These are phyloP conservation scores for Etheostoma nigrum DNA, from an alignment of 2,797 vertebrate species.

Conservation along the genomic window DNA sequence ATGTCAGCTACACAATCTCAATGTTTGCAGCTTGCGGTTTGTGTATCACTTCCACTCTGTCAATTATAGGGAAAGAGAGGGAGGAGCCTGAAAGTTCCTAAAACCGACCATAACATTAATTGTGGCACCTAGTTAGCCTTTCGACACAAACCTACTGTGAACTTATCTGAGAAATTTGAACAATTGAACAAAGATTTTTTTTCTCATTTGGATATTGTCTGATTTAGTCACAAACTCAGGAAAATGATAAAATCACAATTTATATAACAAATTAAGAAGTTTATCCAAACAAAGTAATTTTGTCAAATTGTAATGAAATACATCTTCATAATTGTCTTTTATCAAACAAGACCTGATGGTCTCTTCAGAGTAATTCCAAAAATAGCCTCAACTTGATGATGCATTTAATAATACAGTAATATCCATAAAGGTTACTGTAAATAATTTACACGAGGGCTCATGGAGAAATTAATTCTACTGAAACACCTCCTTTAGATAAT, in stretches of 20 bases:
- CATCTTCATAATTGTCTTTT: not conserved
- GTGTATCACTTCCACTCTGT: not conserved
- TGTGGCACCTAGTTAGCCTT: not conserved
- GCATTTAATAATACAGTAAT: constrained; percentile 37
- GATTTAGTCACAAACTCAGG: not conserved
- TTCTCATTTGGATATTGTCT: not conserved
- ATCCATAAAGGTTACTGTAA: constrained; percentile 21
- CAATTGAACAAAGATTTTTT: not conserved
- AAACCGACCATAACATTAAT: not conserved
- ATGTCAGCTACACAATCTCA: not conserved
- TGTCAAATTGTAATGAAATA: not conserved
- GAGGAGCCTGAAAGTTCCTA: not conserved
- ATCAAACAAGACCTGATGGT: not conserved
- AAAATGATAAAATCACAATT: not conserved
- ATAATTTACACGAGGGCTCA: constrained; percentile 29
- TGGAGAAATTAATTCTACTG: constrained; percentile 15
- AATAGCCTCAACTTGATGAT: constrained; percentile 31
- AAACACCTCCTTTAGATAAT: constrained; percentile 31
- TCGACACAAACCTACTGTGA: not conserved
- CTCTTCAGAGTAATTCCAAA: constrained; percentile 6
- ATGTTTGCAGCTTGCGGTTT: not conserved
- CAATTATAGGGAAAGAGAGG: constrained; percentile 1
- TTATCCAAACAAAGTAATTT: not conserved
- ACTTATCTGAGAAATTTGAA: not conserved
- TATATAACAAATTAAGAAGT: not conserved